A percentile compares a stretch with the other conserved stretches of the same genome.
phyloP scores from a whole-genome alignment of 2,797 vertebrate genomes.

The Peromyscus melanophrys region DNA sequence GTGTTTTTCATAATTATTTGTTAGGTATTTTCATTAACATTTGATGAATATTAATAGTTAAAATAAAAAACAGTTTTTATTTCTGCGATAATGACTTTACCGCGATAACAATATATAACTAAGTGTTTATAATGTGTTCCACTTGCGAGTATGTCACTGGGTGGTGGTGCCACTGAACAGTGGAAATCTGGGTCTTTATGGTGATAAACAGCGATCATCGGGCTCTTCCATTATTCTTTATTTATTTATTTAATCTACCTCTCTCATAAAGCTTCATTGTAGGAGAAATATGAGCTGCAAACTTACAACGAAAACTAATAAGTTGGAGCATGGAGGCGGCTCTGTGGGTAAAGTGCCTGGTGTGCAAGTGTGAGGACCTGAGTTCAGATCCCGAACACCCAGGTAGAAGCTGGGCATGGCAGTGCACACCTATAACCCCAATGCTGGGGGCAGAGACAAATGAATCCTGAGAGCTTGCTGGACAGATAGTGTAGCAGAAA shows the following conservation, averaged over 20 bases:
- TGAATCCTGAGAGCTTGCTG: neutral
- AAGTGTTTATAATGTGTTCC: slow-evolving; percentile 83
- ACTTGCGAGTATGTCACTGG: slow-evolving; percentile 83
- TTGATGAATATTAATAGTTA: slow-evolving; percentile 90
- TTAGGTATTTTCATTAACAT: slow-evolving; percentile 88
- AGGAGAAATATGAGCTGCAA: slow-evolving; percentile 55
- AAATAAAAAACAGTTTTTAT: slow-evolving; percentile 88
- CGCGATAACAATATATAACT: slow-evolving; percentile 80
- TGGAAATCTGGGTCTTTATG: slow-evolving; percentile 81
- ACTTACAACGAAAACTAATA: slow-evolving; percentile 7
- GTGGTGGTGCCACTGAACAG: slow-evolving; percentile 82
- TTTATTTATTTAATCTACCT: slow-evolving; percentile 77
- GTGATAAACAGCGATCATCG: slow-evolving; percentile 86
- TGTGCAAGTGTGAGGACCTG: neutral
- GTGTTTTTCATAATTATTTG: slow-evolving; percentile 88
- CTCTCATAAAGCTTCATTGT: slow-evolving; percentile 4
- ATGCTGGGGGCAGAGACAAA: neutral
- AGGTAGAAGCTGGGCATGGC: neutral
- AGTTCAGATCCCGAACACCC: neutral
- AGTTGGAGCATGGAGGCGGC: neutral
- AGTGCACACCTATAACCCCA: no score
- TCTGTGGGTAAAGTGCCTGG: neutral
- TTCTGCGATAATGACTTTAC: slow-evolving; percentile 85
- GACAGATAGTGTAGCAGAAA: neutral
- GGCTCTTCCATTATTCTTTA: slow-evolving; percentile 70